Evolutionary conservation across 2,797 vertebrate species (phyloP).

Genomic region (Premnoplex brunnescens): DNA sequence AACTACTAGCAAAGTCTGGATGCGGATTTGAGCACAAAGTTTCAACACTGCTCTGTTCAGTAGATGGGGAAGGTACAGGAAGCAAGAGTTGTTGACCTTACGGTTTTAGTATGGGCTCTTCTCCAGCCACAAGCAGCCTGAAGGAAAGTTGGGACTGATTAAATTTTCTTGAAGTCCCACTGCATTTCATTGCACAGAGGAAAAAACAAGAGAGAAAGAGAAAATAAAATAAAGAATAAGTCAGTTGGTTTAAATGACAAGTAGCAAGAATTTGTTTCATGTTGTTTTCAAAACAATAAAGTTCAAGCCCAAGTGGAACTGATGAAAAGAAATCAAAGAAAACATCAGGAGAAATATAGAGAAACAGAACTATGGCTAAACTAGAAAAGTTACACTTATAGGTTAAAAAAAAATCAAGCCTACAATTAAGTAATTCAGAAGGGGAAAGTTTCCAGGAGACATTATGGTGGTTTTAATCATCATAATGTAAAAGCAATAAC

Average conservation of each 20-base stretch:
- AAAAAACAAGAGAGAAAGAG: background rate
- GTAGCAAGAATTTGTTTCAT: background rate
- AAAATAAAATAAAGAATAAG: background rate
- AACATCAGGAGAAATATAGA: background rate
- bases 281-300: background rate
- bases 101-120: background rate
- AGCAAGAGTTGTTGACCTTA: conserved; percentile 4
- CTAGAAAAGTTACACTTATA: background rate
- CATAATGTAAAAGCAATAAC: background rate
- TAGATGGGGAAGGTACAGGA: background rate
- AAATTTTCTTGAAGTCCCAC: background rate
- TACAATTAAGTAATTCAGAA: background rate
- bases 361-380: background rate
- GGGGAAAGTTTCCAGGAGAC: background rate
- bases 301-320: background rate
- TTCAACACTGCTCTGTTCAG: background rate
- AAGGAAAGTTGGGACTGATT: background rate
- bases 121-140: conserved; percentile 2
- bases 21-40: background rate
- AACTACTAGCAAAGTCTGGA: background rate
- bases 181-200: background rate
- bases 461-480: background rate
- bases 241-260: background rate
- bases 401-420: background rate
- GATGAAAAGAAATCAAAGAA: background rate